Conservation (phyloP, 2,888 invertebrate genomes). For the Xylophagus ater region DNA sequence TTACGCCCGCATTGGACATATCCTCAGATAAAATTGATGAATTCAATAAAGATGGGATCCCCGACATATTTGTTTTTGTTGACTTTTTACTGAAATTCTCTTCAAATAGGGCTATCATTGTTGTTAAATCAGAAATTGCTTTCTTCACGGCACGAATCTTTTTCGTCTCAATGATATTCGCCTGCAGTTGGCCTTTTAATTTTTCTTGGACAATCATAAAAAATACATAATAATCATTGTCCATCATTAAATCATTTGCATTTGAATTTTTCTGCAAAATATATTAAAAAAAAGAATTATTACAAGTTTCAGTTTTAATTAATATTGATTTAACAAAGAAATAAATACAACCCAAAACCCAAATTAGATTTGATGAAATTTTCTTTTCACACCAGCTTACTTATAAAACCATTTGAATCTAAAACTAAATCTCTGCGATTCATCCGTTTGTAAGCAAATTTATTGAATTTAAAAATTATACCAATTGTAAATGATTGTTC, state of each 20-base stretch:
- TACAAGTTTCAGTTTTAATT: background rate
- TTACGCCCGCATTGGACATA: no score
- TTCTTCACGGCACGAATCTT: conserved; percentile 11
- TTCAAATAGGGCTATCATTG: conserved; percentile 13
- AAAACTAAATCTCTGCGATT: no score
- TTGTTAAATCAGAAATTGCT: conserved; percentile 11
- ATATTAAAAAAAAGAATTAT: background rate
- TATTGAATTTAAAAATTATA: no score
- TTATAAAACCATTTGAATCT: no score
- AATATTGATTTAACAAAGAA: background rate
- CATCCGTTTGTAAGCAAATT: no score
- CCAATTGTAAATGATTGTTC: no score
- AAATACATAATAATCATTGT: conserved; percentile 15
- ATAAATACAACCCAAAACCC: background rate
- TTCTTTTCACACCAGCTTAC: no score
- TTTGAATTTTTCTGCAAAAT: conserved; percentile 15
- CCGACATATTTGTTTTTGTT: background rate
- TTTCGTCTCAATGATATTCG: conserved; percentile 12
- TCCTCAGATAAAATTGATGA: background rate
- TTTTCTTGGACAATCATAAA: conserved; percentile 17
- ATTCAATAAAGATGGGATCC: background rate
- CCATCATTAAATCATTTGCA: conserved; percentile 16
- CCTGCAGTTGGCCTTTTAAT: conserved; percentile 15
- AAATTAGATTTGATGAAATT: background rate
- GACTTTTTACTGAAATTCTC: conserved; percentile 8